Evolutionary conservation across 2,113 vertebrate species (phyloP), one percentile per base, ranked within the genome.

Genomic region (Ovis aries): DNA sequence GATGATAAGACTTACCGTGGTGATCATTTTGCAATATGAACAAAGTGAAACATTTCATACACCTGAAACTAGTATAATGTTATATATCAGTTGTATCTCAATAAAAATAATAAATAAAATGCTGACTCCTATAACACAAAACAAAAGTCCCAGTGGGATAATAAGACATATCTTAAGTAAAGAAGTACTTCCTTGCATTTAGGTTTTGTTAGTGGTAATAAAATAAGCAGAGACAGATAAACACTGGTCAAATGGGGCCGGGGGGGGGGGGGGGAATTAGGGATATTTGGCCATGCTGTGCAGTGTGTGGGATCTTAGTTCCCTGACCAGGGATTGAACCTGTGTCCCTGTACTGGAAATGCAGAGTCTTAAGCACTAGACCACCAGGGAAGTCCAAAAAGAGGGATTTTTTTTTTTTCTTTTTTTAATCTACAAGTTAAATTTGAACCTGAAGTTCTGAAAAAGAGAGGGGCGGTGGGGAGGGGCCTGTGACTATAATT

Each of bases 351-450:
- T 21, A 25, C 23, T 74, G 67, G 67, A 74, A 40, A 40, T 40
- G 21, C 67, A 74, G n/a, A 71, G n/a, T 23, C 19, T 40, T 74
- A 74, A 74, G 21, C 21, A 11, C 67, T 40, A 40, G 67, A 40
- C 19, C 2, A 1, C 5, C 67, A 74, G 67, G 67, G 67, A 74
- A 40, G 3, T 40, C 67, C 67, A 36, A 36, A 40, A 40, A 74
- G 33, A 67, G 64, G 33, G 62, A 0, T 64, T n/a, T 67, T 21
- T 19, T 17, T 33, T 62, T 9, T n/a, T n/a, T n/a, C n/a, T n/a
- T 33, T 64, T 67, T 67, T 95, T 90, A 97, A 82, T 45, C 90
- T 94, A 83, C 90, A 71, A 88, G 57, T 67, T 95, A 78, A 77
- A 2, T 67, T 81, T 87, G 81, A 96, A 88, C 59, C 59, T 92